A percentile compares a stretch with the other conserved stretches of the same genome.
phyloP scores from a whole-genome alignment of 1,140 invertebrate genomes.

The Drosophila ambigua region DNA sequence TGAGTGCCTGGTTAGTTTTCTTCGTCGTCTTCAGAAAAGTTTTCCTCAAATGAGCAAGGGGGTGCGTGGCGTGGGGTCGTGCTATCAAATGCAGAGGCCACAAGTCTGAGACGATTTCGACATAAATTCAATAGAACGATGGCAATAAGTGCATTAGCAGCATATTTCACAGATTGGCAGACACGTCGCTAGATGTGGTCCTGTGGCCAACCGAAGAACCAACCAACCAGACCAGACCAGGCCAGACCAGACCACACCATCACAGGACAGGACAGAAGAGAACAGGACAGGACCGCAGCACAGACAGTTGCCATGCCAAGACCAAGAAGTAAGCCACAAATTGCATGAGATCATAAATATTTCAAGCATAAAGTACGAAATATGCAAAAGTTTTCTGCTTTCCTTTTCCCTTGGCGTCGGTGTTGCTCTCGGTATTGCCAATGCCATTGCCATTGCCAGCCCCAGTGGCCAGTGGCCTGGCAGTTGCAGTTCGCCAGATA shows the following conservation, averaged over 20 bases:
- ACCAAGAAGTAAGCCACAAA: constrained; percentile 81
- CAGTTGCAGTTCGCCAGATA: constrained; percentile 50
- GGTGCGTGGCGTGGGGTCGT: neutral
- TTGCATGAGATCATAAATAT: constrained; percentile 82
- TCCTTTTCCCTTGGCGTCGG: constrained; percentile 22
- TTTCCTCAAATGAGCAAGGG: constrained; percentile 34
- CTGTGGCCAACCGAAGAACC: constrained; percentile 38
- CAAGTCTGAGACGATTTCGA: constrained; percentile 62
- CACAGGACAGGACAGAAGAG: neutral
- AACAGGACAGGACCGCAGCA: constrained; percentile 5
- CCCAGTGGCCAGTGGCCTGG: constrained; percentile 21
- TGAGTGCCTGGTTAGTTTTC: constrained; percentile 50
- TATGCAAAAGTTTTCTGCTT: constrained; percentile 80
- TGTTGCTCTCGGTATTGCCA: constrained; percentile 48
- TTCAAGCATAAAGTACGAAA: constrained; percentile 82
- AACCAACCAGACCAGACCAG: constrained; percentile 17
- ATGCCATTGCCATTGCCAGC: constrained; percentile 35
- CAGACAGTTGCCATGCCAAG: constrained; percentile 56
- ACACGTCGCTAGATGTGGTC: constrained; percentile 69
- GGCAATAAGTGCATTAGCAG: constrained; percentile 82
- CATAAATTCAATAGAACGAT: constrained; percentile 78
- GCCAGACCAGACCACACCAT: neutral
- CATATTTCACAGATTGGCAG: constrained; percentile 82
- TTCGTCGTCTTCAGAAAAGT: constrained; percentile 38
- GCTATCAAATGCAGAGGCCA: constrained; percentile 49